Base-by-base conservation (phyloP, 1,140 invertebrate genomes). In the Brachionus koreanus region DNA sequence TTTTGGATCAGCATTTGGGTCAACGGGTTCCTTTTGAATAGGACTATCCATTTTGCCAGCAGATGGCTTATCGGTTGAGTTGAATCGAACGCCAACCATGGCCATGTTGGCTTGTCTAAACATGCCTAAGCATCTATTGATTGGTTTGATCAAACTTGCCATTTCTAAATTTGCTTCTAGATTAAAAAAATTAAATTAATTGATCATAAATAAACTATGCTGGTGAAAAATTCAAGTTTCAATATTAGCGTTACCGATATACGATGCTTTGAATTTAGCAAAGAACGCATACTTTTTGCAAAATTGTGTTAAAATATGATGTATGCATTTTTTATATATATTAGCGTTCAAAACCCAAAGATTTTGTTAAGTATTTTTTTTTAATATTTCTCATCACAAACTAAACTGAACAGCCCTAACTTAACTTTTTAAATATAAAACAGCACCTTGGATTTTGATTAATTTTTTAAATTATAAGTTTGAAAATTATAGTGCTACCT, bases 1-100 rank as follows among this genome's bases (percentile, higher is more conserved):
- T 79, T 79, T 79, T n/a, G 76, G 76, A 65, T 79, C 76, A 39
- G 76, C 76, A 25, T 23, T 42, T 42, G 76, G 76, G 13, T 79
- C 76, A 25, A 61, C 23, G 9, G 29, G 49, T 61, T 65, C 16
- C 35, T 79, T 79, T 74, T 74, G 16, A 61, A 79, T 10, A 7
- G 76, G 76, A 19, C 19, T 79, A 23, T 61, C 76, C 16, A 79
- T 25, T 29, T 43, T 43, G 7, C 76, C 76, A 39, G 33, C 4
- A n/a, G 61, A 23, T 79, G 76, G 76, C 37, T 74, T 43, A 74
- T 74, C 42, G 19, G 69, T 74, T 0, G 69, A 74, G 25, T 12
- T 35, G n/a, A 25, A 74, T 35, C 42, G 69, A 29, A 74, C 69
- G 9, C 69, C 19, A 46, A 74, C 43, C 25, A 74, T 25, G 23